phyloP scores from a whole-genome alignment of 1,140 invertebrate species.

The Manduca sexta region DNA sequence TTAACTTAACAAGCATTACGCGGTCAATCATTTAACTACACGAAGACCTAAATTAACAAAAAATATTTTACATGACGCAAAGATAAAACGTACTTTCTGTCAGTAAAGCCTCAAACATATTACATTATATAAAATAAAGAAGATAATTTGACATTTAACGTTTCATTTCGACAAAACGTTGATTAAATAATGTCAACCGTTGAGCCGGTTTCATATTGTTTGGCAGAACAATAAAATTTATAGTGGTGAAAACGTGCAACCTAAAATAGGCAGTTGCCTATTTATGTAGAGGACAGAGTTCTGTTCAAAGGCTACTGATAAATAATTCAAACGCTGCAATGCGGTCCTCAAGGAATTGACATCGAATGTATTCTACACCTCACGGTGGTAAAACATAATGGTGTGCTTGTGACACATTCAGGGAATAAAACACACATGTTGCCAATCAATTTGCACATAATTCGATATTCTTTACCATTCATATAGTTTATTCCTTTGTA shows the following conservation, averaged over 20 bases:
- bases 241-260: constrained; percentile 29
- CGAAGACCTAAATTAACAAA: no score
- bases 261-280: constrained; percentile 44
- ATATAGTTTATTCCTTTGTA: no score
- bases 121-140: no score
- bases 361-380: constrained; percentile 32
- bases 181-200: constrained; percentile 26
- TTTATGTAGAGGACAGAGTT: constrained; percentile 19
- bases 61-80: no score
- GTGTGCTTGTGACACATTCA: constrained; percentile 22
- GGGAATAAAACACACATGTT: constrained; percentile 3
- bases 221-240: constrained; percentile 33
- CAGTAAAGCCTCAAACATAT: no score
- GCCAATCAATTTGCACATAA: no score
- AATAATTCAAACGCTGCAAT: constrained; percentile 67
- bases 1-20: no score
- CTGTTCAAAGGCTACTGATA: constrained; percentile 61
- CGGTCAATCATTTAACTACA: no score
- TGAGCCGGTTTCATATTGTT: constrained; percentile 14
- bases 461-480: no score
- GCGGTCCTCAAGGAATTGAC: constrained; percentile 52
- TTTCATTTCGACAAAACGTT: constrained; percentile 1
- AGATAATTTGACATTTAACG: no score
- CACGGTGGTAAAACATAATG: constrained; percentile 21
- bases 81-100: no score